These are phyloP conservation scores for Macquaria australasica DNA, from an alignment of 2,113 vertebrate species.

Conservation along the genomic window DNA sequence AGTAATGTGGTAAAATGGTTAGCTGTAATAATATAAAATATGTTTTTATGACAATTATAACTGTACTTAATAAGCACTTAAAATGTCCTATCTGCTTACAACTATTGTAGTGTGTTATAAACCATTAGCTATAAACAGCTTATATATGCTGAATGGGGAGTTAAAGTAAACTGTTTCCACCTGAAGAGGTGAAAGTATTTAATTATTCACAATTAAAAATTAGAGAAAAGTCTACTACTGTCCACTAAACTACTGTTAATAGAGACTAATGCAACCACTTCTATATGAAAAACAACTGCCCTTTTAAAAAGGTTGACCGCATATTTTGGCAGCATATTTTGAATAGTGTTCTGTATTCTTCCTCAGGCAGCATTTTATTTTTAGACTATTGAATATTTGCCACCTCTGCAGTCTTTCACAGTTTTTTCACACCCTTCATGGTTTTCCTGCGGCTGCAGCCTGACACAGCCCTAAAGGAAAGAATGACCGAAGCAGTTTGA, in stretches of 20 bases:
- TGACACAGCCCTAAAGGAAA: slow-evolving; percentile 1
- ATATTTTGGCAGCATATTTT: not conserved
- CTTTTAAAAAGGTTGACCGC: not conserved
- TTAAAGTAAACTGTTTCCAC: too few species aligned
- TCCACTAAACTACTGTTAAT: not conserved
- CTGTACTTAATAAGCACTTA: too few species aligned
- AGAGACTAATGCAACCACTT: not conserved
- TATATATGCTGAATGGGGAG: too few species aligned
- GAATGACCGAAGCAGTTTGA: not conserved
- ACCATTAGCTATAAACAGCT: too few species aligned
- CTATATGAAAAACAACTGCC: not conserved
- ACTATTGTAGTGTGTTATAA: too few species aligned
- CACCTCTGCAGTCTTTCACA: slow-evolving; percentile 5
- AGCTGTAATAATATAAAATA: too few species aligned
- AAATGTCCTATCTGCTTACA: too few species aligned
- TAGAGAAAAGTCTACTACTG: too few species aligned
- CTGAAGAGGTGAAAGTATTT: too few species aligned
- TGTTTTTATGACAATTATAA: too few species aligned
- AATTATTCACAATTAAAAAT: too few species aligned
- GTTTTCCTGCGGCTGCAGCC: slow-evolving; percentile 2
- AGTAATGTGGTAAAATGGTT: too few species aligned
- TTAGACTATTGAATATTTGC: slow-evolving; percentile 1
- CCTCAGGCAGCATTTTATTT: slow-evolving; percentile 19
- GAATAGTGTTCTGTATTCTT: not conserved
- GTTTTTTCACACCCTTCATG: not conserved